These are phyloP conservation scores for Myrmophylax atrothorax DNA, from an alignment of 2,113 vertebrate genomes.

Conservation along the genomic window DNA sequence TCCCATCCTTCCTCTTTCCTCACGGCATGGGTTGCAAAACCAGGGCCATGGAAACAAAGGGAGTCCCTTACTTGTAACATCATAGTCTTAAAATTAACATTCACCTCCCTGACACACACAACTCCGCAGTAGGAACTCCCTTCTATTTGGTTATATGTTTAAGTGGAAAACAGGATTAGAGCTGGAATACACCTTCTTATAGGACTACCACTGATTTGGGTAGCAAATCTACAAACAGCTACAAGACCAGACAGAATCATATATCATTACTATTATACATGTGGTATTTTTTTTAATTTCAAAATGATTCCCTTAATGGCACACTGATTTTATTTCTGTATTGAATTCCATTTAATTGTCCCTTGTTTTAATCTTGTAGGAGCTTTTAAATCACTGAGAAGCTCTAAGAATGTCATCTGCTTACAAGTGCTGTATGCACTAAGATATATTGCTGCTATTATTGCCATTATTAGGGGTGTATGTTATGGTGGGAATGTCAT, in stretches of 20 bases:
- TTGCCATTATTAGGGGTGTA: slow-evolving; percentile 20
- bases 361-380: neutral
- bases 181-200: neutral
- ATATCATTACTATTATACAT: neutral
- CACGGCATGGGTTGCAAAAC: neutral
- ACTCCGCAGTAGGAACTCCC: neutral
- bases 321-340: slow-evolving; percentile 28
- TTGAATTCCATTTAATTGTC: neutral
- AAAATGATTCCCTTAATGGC: neutral
- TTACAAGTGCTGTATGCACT: neutral
- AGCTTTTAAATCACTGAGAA: slow-evolving; percentile 23
- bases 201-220: neutral
- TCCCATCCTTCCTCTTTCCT: neutral
- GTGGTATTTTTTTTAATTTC: neutral
- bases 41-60: neutral
- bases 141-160: neutral
- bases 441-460: neutral
- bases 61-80: neutral
- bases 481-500: neutral
- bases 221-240: neutral
- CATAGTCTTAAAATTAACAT: neutral
- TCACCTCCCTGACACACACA: neutral
- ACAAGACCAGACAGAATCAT: neutral
- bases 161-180: neutral
- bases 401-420: neutral